Base-by-base conservation (phyloP, 2,797 vertebrate species). In the Urophycis tenuis region DNA sequence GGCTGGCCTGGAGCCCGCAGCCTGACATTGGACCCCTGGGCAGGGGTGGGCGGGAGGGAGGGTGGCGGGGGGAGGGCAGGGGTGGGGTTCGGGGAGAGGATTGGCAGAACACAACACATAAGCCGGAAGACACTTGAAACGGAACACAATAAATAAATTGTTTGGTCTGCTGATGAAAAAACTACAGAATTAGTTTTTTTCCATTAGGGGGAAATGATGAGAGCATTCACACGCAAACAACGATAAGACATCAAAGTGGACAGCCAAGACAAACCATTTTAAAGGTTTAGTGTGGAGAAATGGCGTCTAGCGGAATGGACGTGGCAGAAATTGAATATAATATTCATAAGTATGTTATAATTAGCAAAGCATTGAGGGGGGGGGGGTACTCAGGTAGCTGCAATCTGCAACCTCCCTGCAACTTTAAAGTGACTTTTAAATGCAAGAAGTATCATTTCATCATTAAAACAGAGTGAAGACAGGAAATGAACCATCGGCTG, bases 1-100 rank as follows among this genome's bases (percentile, higher is more conserved):
- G n/a, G 33, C 73, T 75, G 92, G 92, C 2, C 8, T 12, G 53
- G 53, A 64, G 53, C 53, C n/a, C 53, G 29, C 7, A n/a, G 53
- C 53, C 53, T 64, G n/a, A 64, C 53, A 9, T n/a, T 64, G 53
- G 53, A 11, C 29, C 53, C 53, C 53, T 64, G 22, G n/a, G 41
- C 41, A 45, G 41, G 41, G 36, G 36, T 9, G 7, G 17, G 41
- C 41, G 17, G 41, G 41, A 12, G 36, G 12, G 12, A 15, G 41
- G 41, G 41, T 15, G 41, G 36, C 5, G 9, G 7, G 41, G 41
- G n/a, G n/a, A n/a, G n/a, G n/a, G n/a, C n/a, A n/a, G n/a, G n/a
- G n/a, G n/a, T n/a, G 39, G 39, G 39, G 39, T 4, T 41, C 3
- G 3, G 41, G 15, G 41, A 49, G 36, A 49, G 41, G 15, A 49